Evolutionary conservation across 2,888 invertebrate genomes (phyloP).

Genomic region (Netelia virgata): DNA sequence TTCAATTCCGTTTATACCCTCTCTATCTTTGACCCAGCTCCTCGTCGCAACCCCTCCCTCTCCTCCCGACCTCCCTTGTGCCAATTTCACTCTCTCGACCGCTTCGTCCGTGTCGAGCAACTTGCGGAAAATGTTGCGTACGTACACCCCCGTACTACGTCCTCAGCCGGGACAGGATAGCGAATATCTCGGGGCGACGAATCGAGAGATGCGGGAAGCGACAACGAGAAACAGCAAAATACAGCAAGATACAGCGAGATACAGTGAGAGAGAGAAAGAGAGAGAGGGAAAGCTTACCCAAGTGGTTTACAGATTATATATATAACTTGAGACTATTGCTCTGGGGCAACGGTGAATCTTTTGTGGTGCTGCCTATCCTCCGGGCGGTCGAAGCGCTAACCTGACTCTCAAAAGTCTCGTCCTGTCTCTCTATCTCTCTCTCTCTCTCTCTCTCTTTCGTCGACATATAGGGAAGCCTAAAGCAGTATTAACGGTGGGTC

Average conservation of each 20-base stretch:
- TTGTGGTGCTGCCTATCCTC: slow-evolving; percentile 54
- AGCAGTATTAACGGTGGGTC: slow-evolving; percentile 56
- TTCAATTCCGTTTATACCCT: slow-evolving; percentile 19
- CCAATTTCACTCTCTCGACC: not conserved
- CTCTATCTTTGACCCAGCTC: not conserved
- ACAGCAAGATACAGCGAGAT: slow-evolving; percentile 3
- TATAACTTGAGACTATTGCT: slow-evolving; percentile 47
- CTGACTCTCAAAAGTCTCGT: slow-evolving; percentile 50
- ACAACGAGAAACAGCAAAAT: not conserved
- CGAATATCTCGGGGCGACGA: slow-evolving; percentile 36
- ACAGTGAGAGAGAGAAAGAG: slow-evolving; percentile 14
- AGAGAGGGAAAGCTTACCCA: slow-evolving; percentile 28
- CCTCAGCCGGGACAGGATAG: not conserved
- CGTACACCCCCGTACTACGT: not conserved
- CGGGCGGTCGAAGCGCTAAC: slow-evolving; percentile 57
- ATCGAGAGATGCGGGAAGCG: slow-evolving; percentile 2
- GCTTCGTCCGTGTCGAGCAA: slow-evolving; percentile 11
- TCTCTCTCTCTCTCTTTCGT: slow-evolving; percentile 11
- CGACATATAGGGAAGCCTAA: slow-evolving; percentile 25
- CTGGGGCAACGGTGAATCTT: slow-evolving; percentile 57
- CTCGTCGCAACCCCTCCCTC: not conserved
- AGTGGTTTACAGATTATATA: slow-evolving; percentile 51
- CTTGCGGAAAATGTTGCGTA: slow-evolving; percentile 23
- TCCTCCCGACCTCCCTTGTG: not conserved
- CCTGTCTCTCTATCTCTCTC: not conserved